Evolutionary conservation across 2,113 vertebrate species (phyloP).

Genomic region (Halichoeres trimaculatus): DNA sequence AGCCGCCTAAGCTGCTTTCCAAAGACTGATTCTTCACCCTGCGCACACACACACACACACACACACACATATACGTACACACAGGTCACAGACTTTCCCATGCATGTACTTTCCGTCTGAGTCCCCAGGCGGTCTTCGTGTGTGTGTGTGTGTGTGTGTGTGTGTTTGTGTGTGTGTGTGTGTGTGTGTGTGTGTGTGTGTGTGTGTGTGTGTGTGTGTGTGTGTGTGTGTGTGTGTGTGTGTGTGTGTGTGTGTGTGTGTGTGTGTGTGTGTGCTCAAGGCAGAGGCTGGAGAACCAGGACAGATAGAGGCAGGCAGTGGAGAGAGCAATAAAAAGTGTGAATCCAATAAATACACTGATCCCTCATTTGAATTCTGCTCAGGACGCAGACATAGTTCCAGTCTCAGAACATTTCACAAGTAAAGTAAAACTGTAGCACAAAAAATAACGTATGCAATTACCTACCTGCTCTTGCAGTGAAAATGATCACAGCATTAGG

Average conservation of each 20-base stretch:
- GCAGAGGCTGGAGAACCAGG: constrained; percentile 15
- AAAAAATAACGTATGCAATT: neutral
- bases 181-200: no score
- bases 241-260: no score
- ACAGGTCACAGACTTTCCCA: constrained; percentile 18
- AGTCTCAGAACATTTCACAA: neutral
- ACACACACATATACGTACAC: neutral
- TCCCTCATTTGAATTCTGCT: constrained; percentile 47
- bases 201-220: no score
- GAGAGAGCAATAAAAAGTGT: constrained; percentile 43
- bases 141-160: neutral
- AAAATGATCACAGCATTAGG: neutral
- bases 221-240: no score
- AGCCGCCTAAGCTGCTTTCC: constrained; percentile 68
- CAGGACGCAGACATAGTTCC: neutral
- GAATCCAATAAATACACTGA: constrained; percentile 28
- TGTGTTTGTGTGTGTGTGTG: neutral
- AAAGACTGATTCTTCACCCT: constrained; percentile 35
- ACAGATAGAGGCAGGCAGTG: constrained; percentile 31
- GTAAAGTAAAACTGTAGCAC: constrained; percentile 33
- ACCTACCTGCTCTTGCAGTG: neutral
- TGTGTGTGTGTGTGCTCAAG: constrained; percentile 6
- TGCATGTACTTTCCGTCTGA: constrained; percentile 21
- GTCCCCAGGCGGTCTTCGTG: constrained; percentile 1
- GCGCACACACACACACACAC: constrained; percentile 24